A percentile compares a stretch with the other conserved stretches of the same genome.
Evolutionary conservation across 2,797 vertebrate species (phyloP).

Genomic region (Babyrousa celebensis): DNA sequence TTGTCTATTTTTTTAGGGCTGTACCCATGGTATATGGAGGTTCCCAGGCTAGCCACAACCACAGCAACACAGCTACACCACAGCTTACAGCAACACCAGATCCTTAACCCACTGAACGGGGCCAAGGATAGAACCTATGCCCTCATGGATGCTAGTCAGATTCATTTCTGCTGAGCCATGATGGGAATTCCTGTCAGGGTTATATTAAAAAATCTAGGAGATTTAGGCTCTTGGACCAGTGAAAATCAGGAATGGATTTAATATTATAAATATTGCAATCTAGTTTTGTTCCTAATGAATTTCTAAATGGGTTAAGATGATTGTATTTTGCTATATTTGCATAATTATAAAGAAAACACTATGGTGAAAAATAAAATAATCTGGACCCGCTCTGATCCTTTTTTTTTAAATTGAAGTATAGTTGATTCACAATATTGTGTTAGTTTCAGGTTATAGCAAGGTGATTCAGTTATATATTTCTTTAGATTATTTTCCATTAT

Average conservation of each 20-base stretch:
- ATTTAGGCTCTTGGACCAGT: not conserved
- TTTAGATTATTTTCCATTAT: not conserved
- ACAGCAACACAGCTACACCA: too few species aligned
- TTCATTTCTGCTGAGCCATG: too few species aligned
- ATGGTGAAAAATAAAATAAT: not conserved
- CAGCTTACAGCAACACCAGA: too few species aligned
- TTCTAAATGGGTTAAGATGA: slow-evolving; percentile 3
- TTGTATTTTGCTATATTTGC: not conserved
- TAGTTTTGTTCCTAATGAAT: slow-evolving; percentile 21
- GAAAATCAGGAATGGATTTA: not conserved
- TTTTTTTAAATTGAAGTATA: not conserved
- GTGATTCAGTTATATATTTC: not conserved
- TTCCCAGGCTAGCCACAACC: too few species aligned
- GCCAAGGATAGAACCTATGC: too few species aligned
- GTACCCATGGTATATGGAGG: too few species aligned
- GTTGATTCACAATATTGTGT: not conserved
- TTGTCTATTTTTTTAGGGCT: too few species aligned
- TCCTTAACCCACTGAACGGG: too few species aligned
- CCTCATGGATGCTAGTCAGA: too few species aligned
- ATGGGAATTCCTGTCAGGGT: not conserved
- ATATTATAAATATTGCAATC: not conserved
- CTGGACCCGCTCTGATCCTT: not conserved
- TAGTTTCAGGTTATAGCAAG: not conserved
- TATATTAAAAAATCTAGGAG: not conserved
- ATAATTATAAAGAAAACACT: not conserved